Percentiles rank a stretch among this genome's conserved stretches.
Conservation (phyloP, 1,140 invertebrate species). For the Cylas formicarius region DNA sequence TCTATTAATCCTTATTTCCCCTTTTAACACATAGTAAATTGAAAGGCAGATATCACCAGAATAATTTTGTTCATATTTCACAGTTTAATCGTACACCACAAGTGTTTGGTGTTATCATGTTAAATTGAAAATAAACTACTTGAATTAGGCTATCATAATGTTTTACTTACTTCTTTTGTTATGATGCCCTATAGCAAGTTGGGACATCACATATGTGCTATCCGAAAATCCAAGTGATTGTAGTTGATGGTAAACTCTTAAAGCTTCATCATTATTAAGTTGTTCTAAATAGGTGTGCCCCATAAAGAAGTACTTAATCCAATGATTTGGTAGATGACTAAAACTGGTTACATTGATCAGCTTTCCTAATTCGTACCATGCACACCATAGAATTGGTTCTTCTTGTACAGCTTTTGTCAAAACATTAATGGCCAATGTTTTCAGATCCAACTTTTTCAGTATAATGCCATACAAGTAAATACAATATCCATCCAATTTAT, state of each 20-base stretch:
- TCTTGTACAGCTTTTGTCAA: constrained; percentile 69
- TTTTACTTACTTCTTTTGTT: constrained; percentile 71
- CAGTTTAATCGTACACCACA: too few relatives aligned
- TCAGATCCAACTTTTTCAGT: constrained; percentile 78
- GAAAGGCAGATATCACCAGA: too few relatives aligned
- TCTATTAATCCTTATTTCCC: too few relatives aligned
- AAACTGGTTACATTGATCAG: constrained; percentile 60
- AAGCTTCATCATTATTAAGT: constrained; percentile 82
- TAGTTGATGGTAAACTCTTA: constrained; percentile 73
- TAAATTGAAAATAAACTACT: too few relatives aligned
- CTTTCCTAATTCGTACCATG: constrained; percentile 86
- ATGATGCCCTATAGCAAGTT: constrained; percentile 87
- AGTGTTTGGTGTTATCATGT: too few relatives aligned
- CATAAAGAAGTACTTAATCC: constrained; percentile 92
- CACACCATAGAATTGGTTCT: constrained; percentile 83
- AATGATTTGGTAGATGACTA: constrained; percentile 72
- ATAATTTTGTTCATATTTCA: too few relatives aligned
- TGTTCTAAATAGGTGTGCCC: constrained; percentile 87
- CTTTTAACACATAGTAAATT: too few relatives aligned
- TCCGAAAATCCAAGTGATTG: constrained; percentile 74
- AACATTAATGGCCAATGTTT: constrained; percentile 64
- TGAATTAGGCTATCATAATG: too few relatives aligned
- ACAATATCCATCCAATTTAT: constrained; percentile 76
- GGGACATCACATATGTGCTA: constrained; percentile 84
- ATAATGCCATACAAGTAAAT: constrained; percentile 89